Conservation (phyloP, 2,113 vertebrate genomes). For the Carassius auratus region DNA sequence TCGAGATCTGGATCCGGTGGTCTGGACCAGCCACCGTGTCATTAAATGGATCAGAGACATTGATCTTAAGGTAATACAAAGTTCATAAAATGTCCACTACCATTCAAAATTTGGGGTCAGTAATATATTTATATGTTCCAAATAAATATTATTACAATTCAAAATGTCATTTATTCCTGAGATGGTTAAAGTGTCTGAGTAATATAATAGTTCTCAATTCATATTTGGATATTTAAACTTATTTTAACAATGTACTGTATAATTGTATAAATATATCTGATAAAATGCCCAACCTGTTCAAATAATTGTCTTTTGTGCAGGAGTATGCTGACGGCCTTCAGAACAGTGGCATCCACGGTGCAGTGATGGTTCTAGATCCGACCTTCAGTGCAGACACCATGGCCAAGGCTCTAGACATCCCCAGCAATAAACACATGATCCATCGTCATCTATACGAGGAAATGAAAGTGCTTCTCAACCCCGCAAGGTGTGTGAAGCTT, state of each 20-base stretch:
- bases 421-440: conserved; percentile 82
- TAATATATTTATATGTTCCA: not conserved
- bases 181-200: not conserved
- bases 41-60: conserved; percentile 86
- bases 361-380: conserved; percentile 80
- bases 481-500: conserved; percentile 67
- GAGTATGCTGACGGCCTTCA: conserved; percentile 84
- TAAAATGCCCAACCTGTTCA: not conserved
- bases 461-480: conserved; percentile 75
- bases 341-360: conserved; percentile 84
- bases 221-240: not conserved
- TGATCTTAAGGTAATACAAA: conserved; percentile 77
- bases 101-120: no score
- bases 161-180: no score
- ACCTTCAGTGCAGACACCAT: conserved; percentile 79
- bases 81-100: not conserved
- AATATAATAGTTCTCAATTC: not conserved
- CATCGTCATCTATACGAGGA: conserved; percentile 82
- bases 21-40: conserved; percentile 86
- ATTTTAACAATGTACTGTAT: not conserved
- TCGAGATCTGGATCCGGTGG: conserved; percentile 79
- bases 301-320: conserved; percentile 59
- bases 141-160: no score
- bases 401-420: conserved; percentile 76
- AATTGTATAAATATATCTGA: not conserved